Evolutionary conservation across 92 coral and sea anemone genomes (phyloP).

Genomic region (Muricea muricata): DNA sequence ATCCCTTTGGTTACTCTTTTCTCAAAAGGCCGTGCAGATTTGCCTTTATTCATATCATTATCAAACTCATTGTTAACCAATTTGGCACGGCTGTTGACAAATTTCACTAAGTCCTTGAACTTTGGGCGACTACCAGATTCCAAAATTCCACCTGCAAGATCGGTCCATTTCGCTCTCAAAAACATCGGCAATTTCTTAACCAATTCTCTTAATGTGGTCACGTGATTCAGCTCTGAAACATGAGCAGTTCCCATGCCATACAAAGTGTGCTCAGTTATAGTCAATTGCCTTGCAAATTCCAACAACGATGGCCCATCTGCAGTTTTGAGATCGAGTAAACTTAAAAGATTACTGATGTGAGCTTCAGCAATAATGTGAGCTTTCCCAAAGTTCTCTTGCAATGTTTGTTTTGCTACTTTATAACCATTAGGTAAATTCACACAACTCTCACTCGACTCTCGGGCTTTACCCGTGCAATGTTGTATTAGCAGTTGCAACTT

Average conservation of each 20-base stretch:
- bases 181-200: constrained; percentile 68
- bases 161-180: constrained; percentile 69
- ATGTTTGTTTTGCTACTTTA: constrained; percentile 23
- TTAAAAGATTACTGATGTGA: too few relatives aligned
- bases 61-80: not conserved
- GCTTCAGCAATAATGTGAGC: too few relatives aligned
- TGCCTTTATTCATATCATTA: too few relatives aligned
- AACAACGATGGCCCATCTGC: too few relatives aligned
- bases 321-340: too few relatives aligned
- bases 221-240: constrained; percentile 62
- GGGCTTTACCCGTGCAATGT: constrained; percentile 70
- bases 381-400: too few relatives aligned
- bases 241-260: constrained; percentile 68
- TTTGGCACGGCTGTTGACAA: constrained; percentile 11
- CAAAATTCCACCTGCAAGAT: constrained; percentile 69
- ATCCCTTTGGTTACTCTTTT: too few relatives aligned
- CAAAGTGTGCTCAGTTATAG: constrained; percentile 49
- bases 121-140: constrained; percentile 59
- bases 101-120: constrained; percentile 56
- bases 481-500: constrained; percentile 65
- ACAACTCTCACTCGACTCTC: constrained; percentile 72
- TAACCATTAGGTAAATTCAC: constrained; percentile 44
- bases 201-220: constrained; percentile 64
- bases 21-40: too few relatives aligned
- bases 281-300: too few relatives aligned